Base-by-base conservation (phyloP, 2,113 vertebrate genomes). In the Brachyhypopomus gauderio region DNA sequence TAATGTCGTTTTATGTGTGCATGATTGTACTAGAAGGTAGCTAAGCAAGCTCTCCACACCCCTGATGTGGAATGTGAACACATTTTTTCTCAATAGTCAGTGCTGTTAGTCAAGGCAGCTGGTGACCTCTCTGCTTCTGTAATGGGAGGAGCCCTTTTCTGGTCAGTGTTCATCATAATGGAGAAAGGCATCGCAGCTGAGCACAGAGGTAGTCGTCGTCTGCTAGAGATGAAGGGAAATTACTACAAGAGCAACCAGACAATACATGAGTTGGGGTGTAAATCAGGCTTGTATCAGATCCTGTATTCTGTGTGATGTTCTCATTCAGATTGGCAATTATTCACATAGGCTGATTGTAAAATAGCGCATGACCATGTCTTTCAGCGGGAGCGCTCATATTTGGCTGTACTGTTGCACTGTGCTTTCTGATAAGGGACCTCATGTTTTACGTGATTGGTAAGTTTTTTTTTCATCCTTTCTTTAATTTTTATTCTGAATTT, bases 391-490 rank as follows among this genome's bases (percentile, higher is more conserved):
- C 92, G 89, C 90, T 96, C 85, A 90, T 93, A 90, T 95, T 95
- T 93, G 93, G 91, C 90, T 93, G 91, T 93, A 95, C 94, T 94
- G 89, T 95, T 91, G 95, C 93, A 86, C 95, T 97, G 87, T 95
- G 94, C 91, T 95, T 95, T 93, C 87, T 96, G 92, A 94, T 92
- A 95, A 95, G 94, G 94, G 96, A 97, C 97, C 97, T 98, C 92
- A 99, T 99, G 97, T 98, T 99, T 98, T 98, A 98, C 96, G 93
- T 99, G 94, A 98, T 99, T 96, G 97, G 97, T 99, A 92, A 94
- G 97, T 30, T 30, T 1, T 11, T 19, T 48, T 3, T 25, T 55
- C 9, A 64, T 38, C 41, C 5, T 30, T 67, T 12, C 63, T n/a
- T 20, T 60, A 9, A 30, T 27, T 0, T 48, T 58, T n/a, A 1